Evolutionary conservation across 2,797 vertebrate genomes (phyloP), one percentile per base, ranked within the genome.

Genomic region (Sebastes itinus): DNA sequence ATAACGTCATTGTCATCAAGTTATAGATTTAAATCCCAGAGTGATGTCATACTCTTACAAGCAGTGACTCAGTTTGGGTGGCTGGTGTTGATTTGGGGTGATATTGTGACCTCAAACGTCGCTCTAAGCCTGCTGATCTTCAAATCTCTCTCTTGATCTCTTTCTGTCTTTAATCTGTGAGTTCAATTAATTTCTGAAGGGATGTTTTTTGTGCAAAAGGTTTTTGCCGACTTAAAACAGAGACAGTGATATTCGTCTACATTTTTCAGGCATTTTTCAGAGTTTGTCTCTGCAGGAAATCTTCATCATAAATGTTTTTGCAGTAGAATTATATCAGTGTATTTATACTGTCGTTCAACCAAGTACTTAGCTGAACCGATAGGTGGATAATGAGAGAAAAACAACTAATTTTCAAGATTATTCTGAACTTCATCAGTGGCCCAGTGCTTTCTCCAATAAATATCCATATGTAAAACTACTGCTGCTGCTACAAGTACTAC

Each of bases 71-170:
- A 22, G 54, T 42, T 32, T 46, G 28, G 0, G 9, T 7, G 8
- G 35, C 1, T 27, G 0, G 1, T 25, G 76, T 72, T 68, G 67
- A 72, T 67, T 72, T 35, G 8, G 27, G 33, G 13, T 52, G 13
- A 71, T 66, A 46, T 6, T 61, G 54, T 67, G 74, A 67, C 1
- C 10, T 67, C 16, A 10, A 49, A 33, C 13, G 11, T 33, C 32
- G 5, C 27, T 49, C n/a, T 62, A 49, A 72, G 42, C 8, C 52
- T 27, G 28, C 30, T 18, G 4, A 22, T 63, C 49, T 60, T 56
- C 35, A 63, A 64, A 64, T 75, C 62, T 68, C 78, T 75, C 56
- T 30, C 33, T 54, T 67, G 35, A 58, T 70, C 54, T 73, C 16
- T 1, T 46, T 18, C 30, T 9, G 18, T 14, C n/a, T 81, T 75